phyloP scores from a whole-genome alignment of 2,888 invertebrate species.

The Exocentrus adspersus region DNA sequence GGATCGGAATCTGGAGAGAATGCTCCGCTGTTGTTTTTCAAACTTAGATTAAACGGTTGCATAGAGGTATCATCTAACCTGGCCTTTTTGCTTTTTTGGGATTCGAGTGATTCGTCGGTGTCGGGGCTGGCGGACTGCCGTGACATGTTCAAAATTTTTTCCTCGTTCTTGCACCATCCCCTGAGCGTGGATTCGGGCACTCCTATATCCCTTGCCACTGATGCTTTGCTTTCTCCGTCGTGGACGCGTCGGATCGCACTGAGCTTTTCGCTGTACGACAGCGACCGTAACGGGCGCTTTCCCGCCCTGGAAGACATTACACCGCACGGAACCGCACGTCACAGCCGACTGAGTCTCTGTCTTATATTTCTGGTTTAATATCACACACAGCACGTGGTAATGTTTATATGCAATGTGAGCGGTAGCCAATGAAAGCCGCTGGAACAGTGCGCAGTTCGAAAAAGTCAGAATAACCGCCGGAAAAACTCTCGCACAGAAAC shows the following conservation, averaged over 20 bases:
- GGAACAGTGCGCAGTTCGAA: conserved; percentile 57
- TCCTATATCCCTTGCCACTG: conserved; percentile 85
- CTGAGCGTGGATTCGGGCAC: conserved; percentile 87
- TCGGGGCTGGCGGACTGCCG: conserved; percentile 78
- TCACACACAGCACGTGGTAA: conserved; percentile 49
- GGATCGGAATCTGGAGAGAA: conserved; percentile 40
- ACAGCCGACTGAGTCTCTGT: conserved; percentile 7
- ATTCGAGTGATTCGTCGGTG: conserved; percentile 70
- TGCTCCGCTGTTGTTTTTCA: conserved; percentile 44
- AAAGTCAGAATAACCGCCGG: conserved; percentile 51
- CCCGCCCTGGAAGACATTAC: conserved; percentile 75
- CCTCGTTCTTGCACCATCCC: conserved; percentile 90
- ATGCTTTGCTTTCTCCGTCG: conserved; percentile 86
- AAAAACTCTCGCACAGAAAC: conserved; percentile 52
- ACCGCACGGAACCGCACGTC: conserved; percentile 21
- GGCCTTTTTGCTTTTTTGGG: conserved; percentile 46
- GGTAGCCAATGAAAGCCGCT: conserved; percentile 52
- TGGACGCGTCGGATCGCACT: conserved; percentile 84
- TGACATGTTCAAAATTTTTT: conserved; percentile 77
- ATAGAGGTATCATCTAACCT: conserved; percentile 51
- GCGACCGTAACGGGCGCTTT: conserved; percentile 81
- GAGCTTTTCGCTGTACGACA: conserved; percentile 82
- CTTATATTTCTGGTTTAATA: conserved; percentile 13
- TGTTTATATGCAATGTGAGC: conserved; percentile 48
- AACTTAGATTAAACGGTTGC: conserved; percentile 57